These are phyloP conservation scores for Stylophora pistillata DNA, from an alignment of 64 coral and sea anemone species.

Conservation along the genomic window DNA sequence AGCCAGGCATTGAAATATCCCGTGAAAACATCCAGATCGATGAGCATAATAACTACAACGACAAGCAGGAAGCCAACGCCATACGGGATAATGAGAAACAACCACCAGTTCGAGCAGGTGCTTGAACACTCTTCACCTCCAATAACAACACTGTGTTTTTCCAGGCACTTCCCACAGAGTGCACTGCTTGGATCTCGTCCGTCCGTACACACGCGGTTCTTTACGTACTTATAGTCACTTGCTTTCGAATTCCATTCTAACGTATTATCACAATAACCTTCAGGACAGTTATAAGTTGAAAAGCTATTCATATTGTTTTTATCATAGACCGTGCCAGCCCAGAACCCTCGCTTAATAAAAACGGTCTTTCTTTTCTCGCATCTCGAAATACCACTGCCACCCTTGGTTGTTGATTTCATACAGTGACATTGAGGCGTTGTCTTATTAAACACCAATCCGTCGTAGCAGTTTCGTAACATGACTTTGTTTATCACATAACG, in stretches of 20 bases:
- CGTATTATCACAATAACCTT: slow-evolving; percentile 46
- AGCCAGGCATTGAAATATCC: slow-evolving; percentile 77
- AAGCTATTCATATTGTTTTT: not conserved
- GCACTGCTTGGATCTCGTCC: slow-evolving; percentile 26
- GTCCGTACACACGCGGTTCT: slow-evolving; percentile 50
- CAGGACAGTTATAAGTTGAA: slow-evolving; percentile 60
- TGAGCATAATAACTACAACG: slow-evolving; percentile 47
- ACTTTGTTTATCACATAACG: not conserved
- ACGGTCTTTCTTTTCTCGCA: slow-evolving; percentile 52
- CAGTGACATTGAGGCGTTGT: slow-evolving; percentile 27
- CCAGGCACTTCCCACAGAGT: slow-evolving; percentile 68
- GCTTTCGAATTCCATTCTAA: not conserved
- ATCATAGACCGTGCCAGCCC: slow-evolving; percentile 66
- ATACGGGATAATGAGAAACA: slow-evolving; percentile 12
- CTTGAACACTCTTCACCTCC: slow-evolving; percentile 50
- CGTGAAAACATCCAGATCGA: slow-evolving; percentile 67
- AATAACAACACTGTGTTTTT: slow-evolving; percentile 51
- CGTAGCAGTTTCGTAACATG: slow-evolving; percentile 33
- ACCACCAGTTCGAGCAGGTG: slow-evolving; percentile 7
- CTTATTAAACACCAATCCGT: slow-evolving; percentile 35
- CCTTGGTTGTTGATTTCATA: not conserved
- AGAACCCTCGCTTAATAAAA: slow-evolving; percentile 72
- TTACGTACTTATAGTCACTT: slow-evolving; percentile 27
- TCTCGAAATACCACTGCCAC: slow-evolving; percentile 29
- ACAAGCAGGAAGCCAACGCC: not conserved